Evolutionary conservation across 2,113 vertebrate species (phyloP).

Genomic region (Coryphaenoides rupestris): DNA sequence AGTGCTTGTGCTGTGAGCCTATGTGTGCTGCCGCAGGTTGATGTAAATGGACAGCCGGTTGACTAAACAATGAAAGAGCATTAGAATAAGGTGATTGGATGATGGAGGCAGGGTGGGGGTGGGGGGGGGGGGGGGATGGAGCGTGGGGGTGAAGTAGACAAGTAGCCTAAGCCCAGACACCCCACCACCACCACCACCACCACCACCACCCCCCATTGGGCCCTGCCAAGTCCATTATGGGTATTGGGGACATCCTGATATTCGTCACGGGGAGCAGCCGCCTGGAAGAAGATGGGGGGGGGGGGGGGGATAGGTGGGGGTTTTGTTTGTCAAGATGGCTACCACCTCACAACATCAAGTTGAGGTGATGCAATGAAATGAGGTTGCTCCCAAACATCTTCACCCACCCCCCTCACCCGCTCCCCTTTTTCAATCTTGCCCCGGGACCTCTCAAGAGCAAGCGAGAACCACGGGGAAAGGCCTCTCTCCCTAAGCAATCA

Average conservation of each 20-base stretch:
- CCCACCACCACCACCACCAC: conserved; percentile 22
- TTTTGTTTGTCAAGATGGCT: conserved; percentile 59
- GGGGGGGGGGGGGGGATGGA: no score
- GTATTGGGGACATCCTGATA: conserved; percentile 70
- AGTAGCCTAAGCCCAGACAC: conserved; percentile 43
- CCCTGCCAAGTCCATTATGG: conserved; percentile 75
- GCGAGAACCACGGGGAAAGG: neutral
- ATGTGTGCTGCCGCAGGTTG: conserved; percentile 60
- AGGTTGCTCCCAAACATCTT: conserved; percentile 28
- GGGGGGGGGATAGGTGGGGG: conserved; percentile 26
- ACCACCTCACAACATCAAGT: conserved; percentile 49
- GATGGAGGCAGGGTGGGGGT: conserved; percentile 65
- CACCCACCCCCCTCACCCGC: no score
- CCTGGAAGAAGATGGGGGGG: conserved; percentile 26
- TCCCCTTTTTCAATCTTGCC: conserved; percentile 41
- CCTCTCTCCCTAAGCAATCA: conserved; percentile 12
- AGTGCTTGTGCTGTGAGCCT: conserved; percentile 57
- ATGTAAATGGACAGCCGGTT: conserved; percentile 74
- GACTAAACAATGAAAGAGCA: conserved; percentile 73
- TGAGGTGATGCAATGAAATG: conserved; percentile 65
- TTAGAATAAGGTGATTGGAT: conserved; percentile 78
- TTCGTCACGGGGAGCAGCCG: conserved; percentile 45
- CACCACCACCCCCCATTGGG: conserved; percentile 1
- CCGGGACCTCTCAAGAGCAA: conserved; percentile 41
- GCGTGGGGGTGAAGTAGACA: conserved; percentile 8